These are phyloP conservation scores for Oxycera nigricornis DNA, from an alignment of 2,888 invertebrate species.

Conservation along the genomic window DNA sequence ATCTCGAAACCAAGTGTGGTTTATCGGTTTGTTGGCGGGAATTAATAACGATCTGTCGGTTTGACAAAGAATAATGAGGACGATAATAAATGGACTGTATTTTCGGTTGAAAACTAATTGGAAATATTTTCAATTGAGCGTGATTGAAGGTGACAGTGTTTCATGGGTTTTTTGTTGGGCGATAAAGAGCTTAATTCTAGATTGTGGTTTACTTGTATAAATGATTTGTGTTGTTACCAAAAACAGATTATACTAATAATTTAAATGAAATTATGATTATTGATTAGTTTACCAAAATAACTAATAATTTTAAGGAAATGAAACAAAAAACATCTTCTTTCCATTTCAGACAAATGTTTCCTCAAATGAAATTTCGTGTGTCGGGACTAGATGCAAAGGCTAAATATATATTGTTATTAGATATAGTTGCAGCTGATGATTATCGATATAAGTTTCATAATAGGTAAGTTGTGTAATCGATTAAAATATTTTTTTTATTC, in stretches of 20 bases:
- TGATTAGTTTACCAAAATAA: background rate
- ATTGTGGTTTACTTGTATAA: no score
- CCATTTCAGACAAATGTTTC: conserved; percentile 97
- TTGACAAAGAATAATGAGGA: conserved; percentile 12
- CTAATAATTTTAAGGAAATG: background rate
- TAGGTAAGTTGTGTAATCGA: conserved; percentile 68
- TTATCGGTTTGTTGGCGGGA: conserved; percentile 2
- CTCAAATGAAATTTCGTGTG: conserved; percentile 98
- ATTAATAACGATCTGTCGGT: conserved; percentile 2
- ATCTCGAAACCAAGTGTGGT: background rate
- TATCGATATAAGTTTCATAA: conserved; percentile 98
- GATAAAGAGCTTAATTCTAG: no score
- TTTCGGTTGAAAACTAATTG: background rate
- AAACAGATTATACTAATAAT: no score
- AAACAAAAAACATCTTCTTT: no score
- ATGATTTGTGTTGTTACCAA: no score
- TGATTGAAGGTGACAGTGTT: background rate
- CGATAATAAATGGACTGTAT: background rate
- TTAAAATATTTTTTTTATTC: background rate
- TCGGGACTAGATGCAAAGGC: conserved; percentile 98
- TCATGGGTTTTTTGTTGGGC: no score
- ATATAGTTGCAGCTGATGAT: conserved; percentile 99
- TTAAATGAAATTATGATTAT: no score
- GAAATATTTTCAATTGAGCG: conserved; percentile 8
- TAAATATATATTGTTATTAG: conserved; percentile 98